Base-by-base conservation (phyloP, 2,797 vertebrate genomes). In the Peromyscus attwateri region DNA sequence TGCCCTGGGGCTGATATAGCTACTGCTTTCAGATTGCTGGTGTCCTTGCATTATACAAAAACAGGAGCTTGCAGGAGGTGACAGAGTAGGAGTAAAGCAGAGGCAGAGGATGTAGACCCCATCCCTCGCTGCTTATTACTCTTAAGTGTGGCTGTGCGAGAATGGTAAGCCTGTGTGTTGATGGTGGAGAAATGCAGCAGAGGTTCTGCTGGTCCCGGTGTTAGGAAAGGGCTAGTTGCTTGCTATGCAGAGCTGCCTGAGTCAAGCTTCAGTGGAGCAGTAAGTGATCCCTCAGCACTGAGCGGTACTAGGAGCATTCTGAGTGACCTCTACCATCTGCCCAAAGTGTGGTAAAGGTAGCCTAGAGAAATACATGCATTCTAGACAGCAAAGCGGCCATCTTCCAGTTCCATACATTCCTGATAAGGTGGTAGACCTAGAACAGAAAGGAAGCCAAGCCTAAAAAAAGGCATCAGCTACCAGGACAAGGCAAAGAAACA, bases 321-420 rank as follows among this genome's bases (percentile, higher is more conserved):
- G 0, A 37, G 40, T 6, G 13, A 9, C 66, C 34, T 85, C 25
- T 0, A 0, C 84, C 55, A 1, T 62, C 40, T 19, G 11, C 68
- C 34, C 2, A 0, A 1, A 34, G 1, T 0, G 0, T 8, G 9
- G n/a, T n/a, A 34, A 2, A 34, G 37, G 77, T 1, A 0, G 29
- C 43, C 77, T 12, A 7, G 70, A 60, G 82, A 68, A 37, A 13
- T 7, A 6, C 1, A 2, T 9, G 66, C 12, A 5, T 43, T 23
- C 49, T 62, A 11, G 37, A 10, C 62, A 64, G 34, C 66, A 12
- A 1, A 29, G 37, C 71, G 29, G 64, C 17, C 25, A 9, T n/a
- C 31, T n/a, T 21, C n/a, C 66, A 2, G 16, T 27, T 21, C 55
- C 4, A 2, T 2, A 2, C 9, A 27, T 3, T 13, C 46, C 37